A percentile compares a stretch with the other conserved stretches of the same genome.
Conservation (phyloP, 2,888 invertebrate genomes). For the Hirtodrosophila duncani region DNA sequence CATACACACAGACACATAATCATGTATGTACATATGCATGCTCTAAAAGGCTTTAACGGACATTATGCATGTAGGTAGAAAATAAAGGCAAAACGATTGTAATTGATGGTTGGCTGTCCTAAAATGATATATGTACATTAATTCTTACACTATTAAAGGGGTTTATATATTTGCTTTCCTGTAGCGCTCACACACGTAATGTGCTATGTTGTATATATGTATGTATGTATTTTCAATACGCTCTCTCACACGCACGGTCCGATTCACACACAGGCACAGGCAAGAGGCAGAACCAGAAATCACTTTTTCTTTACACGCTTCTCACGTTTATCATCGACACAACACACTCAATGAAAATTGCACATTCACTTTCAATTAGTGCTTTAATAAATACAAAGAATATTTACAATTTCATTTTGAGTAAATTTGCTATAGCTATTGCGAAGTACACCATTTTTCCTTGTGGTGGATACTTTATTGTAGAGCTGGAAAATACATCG, state of each 20-base stretch:
- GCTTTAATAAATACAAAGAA: conserved; percentile 65
- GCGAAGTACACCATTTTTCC: conserved; percentile 50
- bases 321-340: conserved; percentile 55
- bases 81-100: background rate
- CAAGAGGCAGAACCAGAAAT: no score
- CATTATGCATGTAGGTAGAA: background rate
- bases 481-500: no score
- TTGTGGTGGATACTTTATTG: conserved; percentile 28
- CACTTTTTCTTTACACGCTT: conserved; percentile 67
- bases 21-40: conserved; percentile 5
- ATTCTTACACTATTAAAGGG: conserved; percentile 68
- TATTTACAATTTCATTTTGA: conserved; percentile 65
- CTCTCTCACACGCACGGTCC: conserved; percentile 65
- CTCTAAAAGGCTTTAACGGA: conserved; percentile 1
- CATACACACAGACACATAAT: no score
- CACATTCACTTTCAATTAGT: conserved; percentile 68
- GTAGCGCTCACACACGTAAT: conserved; percentile 65
- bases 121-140: conserved; percentile 59
- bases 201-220: conserved; percentile 43
- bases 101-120: conserved; percentile 42
- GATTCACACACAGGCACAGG: conserved; percentile 65
- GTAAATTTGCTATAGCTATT: conserved; percentile 47
- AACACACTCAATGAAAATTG: conserved; percentile 64
- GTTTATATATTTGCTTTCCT: conserved; percentile 59
- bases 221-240: conserved; percentile 43